Base-by-base conservation (phyloP, 92 coral and sea anemone species). In the Heliopora coerulea region DNA sequence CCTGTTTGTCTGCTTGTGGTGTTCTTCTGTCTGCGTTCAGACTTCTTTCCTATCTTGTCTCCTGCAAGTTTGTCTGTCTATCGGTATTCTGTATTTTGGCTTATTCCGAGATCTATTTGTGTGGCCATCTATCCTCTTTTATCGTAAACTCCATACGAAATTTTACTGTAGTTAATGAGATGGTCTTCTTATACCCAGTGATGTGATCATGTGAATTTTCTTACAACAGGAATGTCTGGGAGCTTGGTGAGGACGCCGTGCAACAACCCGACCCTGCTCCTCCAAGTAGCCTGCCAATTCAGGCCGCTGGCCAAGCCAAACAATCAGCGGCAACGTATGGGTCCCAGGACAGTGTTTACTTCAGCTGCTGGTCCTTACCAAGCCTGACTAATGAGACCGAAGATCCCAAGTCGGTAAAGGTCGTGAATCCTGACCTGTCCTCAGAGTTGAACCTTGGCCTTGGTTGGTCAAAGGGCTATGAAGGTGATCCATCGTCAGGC, bases 171-270 rank as follows among this genome's bases (percentile, higher is more conserved):
- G n/a, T n/a, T n/a, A n/a, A n/a, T n/a, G n/a, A n/a, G n/a, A n/a
- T n/a, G n/a, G n/a, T n/a, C n/a, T n/a, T n/a, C n/a, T n/a, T n/a
- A n/a, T n/a, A n/a, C n/a, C n/a, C n/a, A n/a, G n/a, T n/a, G n/a
- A n/a, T n/a, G n/a, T n/a, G n/a, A n/a, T n/a, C n/a, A n/a, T n/a
- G n/a, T n/a, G n/a, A n/a, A n/a, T n/a, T n/a, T n/a, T n/a, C n/a
- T n/a, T n/a, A n/a, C n/a, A n/a, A 21, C 40, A 95, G 99, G 89
- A 90, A 89, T 83, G 99, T 95, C 0, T 95, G 99, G 99, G 96
- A 88, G 49, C 93, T 86, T 14, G 80, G 82, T 19, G 85, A 79
- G 0, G 74, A 79, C 1, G 69, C 59, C 28, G 56, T 65, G 5
- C 87, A 86, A 19, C 83, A 81, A 17, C 31, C 73, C 1, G 79